A percentile compares a stretch with the other conserved stretches of the same genome.
Evolutionary conservation across 2,797 vertebrate genomes (phyloP).

Genomic region (Allobates femoralis): DNA sequence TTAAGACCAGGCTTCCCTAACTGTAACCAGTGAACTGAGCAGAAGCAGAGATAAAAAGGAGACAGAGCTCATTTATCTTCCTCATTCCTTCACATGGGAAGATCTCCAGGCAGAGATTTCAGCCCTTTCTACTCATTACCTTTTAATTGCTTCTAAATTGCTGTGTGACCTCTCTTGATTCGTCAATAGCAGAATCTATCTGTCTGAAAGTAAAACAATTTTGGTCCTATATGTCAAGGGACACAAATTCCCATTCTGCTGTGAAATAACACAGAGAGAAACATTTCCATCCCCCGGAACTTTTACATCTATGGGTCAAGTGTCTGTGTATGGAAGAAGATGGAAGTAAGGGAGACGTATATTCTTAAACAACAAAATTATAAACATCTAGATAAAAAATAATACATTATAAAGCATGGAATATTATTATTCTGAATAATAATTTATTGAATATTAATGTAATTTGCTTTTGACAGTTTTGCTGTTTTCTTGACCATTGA

Average conservation of each 20-base stretch:
- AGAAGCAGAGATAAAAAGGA: conserved; percentile 68
- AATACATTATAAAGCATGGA: not conserved
- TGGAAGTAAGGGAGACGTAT: not conserved
- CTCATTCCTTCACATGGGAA: conserved; percentile 73
- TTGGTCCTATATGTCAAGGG: conserved; percentile 65
- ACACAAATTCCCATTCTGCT: conserved; percentile 62
- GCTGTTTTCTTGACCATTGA: not conserved
- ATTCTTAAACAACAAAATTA: not conserved
- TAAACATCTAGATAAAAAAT: not conserved
- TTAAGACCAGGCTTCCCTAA: conserved; percentile 51
- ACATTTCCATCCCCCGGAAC: conserved; percentile 22
- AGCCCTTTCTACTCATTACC: conserved; percentile 87
- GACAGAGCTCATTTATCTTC: conserved; percentile 75
- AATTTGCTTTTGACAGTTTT: not conserved
- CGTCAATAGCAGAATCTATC: conserved; percentile 82
- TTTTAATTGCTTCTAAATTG: conserved; percentile 94
- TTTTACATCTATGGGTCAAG: conserved; percentile 9
- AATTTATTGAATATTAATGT: not conserved
- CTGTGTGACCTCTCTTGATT: conserved; percentile 81
- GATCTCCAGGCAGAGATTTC: conserved; percentile 83
- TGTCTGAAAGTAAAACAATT: conserved; percentile 70
- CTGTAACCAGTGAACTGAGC: conserved; percentile 66
- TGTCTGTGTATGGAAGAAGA: not conserved
- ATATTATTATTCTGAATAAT: not conserved
- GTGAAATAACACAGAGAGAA: conserved; percentile 40